phyloP scores from a whole-genome alignment of 2,797 vertebrate genomes.

The Borostomias antarcticus region DNA sequence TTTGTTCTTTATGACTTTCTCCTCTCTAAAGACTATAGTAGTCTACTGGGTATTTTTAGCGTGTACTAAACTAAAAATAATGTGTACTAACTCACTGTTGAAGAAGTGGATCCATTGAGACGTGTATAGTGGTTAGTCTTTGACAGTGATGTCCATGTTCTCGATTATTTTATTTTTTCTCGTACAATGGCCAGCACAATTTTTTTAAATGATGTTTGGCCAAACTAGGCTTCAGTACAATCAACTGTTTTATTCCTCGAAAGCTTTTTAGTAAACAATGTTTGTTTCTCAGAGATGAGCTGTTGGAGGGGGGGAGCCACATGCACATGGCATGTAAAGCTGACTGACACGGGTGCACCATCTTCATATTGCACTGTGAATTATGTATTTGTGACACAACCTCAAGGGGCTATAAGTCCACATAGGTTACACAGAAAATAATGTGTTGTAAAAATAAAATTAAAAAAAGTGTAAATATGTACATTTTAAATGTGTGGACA shows the following conservation, averaged over 20 bases:
- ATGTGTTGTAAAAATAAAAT: neutral
- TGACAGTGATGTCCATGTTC: neutral
- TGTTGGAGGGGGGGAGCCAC: neutral
- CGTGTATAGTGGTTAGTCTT: neutral
- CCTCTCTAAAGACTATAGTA: too few relatives aligned
- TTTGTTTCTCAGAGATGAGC: neutral
- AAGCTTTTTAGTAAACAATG: neutral
- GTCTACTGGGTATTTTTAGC: too few relatives aligned
- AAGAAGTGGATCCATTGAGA: neutral
- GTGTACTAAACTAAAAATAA: too few relatives aligned
- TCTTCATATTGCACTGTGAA: neutral
- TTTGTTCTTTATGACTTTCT: too few relatives aligned
- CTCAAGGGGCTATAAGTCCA: neutral
- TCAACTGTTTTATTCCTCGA: neutral
- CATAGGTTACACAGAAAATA: neutral
- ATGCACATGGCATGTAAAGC: neutral
- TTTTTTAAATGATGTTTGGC: neutral
- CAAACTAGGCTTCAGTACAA: neutral
- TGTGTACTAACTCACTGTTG: too few relatives aligned
- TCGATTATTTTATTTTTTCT: neutral
- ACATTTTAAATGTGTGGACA: neutral
- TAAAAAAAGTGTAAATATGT: neutral
- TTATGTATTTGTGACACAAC: neutral
- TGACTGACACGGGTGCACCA: neutral
- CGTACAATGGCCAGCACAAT: neutral